Conservation (phyloP, 1,140 invertebrate species). For the Sycobia sp. region DNA sequence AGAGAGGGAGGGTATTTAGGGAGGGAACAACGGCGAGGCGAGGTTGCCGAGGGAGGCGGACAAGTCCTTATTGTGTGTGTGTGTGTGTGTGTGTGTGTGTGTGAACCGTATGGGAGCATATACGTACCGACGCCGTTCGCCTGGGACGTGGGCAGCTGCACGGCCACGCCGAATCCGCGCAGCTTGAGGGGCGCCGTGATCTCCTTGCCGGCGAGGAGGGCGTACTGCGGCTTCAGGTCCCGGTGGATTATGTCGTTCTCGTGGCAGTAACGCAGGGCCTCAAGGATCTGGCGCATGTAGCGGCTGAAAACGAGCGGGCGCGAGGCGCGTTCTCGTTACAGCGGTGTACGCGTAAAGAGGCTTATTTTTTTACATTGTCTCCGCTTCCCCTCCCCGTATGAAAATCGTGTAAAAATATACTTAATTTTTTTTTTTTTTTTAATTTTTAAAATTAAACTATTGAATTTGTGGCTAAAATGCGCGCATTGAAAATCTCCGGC, state of each 20-base stretch:
- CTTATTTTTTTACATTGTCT: no score
- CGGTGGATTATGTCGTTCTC: slow-evolving; percentile 96
- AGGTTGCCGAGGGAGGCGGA: slow-evolving; percentile 14
- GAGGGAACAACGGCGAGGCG: slow-evolving; percentile 22
- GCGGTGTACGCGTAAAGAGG: no score
- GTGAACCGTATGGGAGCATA: no score
- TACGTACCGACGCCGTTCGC: slow-evolving; percentile 74
- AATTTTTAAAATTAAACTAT: no score
- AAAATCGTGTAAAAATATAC: no score
- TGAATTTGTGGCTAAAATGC: no score
- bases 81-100: no score
- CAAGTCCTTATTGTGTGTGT: no score
- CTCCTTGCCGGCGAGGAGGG: slow-evolving; percentile 90
- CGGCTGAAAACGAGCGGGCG: no score
- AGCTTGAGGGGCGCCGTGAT: slow-evolving; percentile 98
- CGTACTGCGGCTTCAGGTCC: slow-evolving; percentile 94
- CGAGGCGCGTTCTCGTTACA: slow-evolving; percentile 4
- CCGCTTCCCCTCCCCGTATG: no score
- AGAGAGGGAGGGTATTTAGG: background rate
- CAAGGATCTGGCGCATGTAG: slow-evolving; percentile 96
- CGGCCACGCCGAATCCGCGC: slow-evolving; percentile 95
- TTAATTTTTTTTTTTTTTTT: no score
- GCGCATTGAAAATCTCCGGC: no score
- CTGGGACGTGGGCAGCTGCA: slow-evolving; percentile 83
- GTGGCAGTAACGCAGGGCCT: slow-evolving; percentile 94